Percentiles rank a stretch among this genome's conserved stretches.
Evolutionary conservation across 2,888 invertebrate genomes (phyloP).

Genomic region (Mantis religiosa): DNA sequence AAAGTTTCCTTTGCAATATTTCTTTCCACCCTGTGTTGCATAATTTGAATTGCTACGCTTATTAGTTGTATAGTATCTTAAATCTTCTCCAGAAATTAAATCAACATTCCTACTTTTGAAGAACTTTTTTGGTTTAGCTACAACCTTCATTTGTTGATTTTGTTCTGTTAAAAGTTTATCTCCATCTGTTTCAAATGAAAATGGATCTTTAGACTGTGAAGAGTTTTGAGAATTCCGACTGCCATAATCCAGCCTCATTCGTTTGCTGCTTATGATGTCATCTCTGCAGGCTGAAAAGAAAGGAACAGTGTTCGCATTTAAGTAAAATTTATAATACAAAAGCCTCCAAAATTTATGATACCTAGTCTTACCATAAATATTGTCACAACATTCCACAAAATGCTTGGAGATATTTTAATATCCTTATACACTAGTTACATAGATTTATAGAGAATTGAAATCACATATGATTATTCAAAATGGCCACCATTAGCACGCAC

Average conservation of each 20-base stretch:
- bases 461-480: too few species aligned
- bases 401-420: too few species aligned
- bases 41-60: constrained; percentile 25
- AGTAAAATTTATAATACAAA: background rate
- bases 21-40: constrained; percentile 22
- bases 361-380: too few species aligned
- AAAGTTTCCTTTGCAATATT: constrained; percentile 24
- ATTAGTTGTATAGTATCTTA: constrained; percentile 31
- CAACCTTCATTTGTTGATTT: constrained; percentile 47
- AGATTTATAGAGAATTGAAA: too few species aligned
- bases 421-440: too few species aligned
- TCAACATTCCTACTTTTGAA: constrained; percentile 77
- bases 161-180: constrained; percentile 16
- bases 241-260: constrained; percentile 42
- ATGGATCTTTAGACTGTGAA: constrained; percentile 42
- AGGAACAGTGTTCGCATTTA: background rate
- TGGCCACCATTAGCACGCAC: too few species aligned
- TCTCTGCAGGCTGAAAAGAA: constrained; percentile 40
- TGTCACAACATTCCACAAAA: too few species aligned
- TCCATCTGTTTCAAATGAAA: constrained; percentile 43
- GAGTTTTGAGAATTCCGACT: constrained; percentile 40
- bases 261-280: constrained; percentile 41
- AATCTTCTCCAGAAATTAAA: constrained; percentile 40
- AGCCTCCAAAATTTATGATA: background rate
- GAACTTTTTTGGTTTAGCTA: constrained; percentile 78